Base-by-base conservation (phyloP, 37 sponge, comb jelly and placozoan genomes). In the Agelas oroides region DNA sequence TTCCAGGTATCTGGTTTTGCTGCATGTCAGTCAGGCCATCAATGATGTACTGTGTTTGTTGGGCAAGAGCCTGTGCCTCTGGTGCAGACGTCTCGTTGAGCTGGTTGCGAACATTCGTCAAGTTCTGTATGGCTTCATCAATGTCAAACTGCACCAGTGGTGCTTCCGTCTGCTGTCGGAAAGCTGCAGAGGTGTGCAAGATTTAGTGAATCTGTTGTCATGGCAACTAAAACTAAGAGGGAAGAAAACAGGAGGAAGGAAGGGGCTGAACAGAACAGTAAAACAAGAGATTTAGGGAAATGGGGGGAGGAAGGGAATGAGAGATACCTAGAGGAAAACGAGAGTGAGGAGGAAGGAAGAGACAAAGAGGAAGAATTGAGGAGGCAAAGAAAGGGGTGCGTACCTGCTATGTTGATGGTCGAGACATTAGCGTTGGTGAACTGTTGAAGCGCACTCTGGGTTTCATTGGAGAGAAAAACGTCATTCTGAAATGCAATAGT, bases 371-470 rank as follows among this genome's bases (percentile, higher is more conserved):
- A 8, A 46, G 46, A 46, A 46, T 3, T 12, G 46, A 8, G 8
- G 46, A 8, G 8, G 46, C 46, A 46, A 46, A 46, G 46, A 8
- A 46, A 46, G 8, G 3, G 46, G 46, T 40, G 17, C 37, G 2
- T 71, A 82, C 82, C 62, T 71, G 82, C 61, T 24, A 82, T 82
- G 52, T 82, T 82, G 28, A 82, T 82, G 19, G 31, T 24, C 13
- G 16, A 31, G 14, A 82, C 63, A 23, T 54, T 71, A 18, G 82
- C 82, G 58, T 59, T 46, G 15, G 25, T 37, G 52, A 82, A 82
- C 24, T 61, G 41, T 36, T 82, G 52, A 37, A 82, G 62, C 21
- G 82, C 72, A 62, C 24, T 62, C 25, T 60, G 82, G 36, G 82
- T 59, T 0, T 37, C 41, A 19, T 17, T n/a, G 25, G 70, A 33